Evolutionary conservation across 2,797 vertebrate genomes (phyloP), one percentile per base, ranked within the genome.

Genomic region (Pangasius sanitwongsei): DNA sequence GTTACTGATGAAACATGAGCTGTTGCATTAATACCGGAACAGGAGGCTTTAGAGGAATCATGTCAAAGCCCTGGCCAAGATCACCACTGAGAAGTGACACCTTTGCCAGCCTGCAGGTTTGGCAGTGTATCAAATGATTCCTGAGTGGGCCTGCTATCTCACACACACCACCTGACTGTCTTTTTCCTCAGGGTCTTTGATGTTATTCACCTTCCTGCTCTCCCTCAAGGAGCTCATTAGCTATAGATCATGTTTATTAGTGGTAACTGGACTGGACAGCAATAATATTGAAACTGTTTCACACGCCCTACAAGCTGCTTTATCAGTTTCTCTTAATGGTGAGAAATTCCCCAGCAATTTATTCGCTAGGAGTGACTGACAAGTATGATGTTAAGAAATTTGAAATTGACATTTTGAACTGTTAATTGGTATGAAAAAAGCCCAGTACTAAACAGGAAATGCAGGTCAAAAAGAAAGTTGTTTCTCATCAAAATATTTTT

Each of bases 81-180:
- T 75, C 59, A 48, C 70, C 86, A 77, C 82, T 90, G 83, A 86
- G 77, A 89, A 78, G 70, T 77, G 57, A 83, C 89, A 91, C 86
- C 63, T 91, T 90, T 90, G 89, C 89, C 88, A 90, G 69, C 31
- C 70, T 70, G 53, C 37, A 25, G 34, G n/a, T 86, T 86, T 91
- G 89, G 89, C 88, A 28, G 15, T 44, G 86, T 84, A 86, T 89
- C 91, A 89, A 80, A 89, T 84, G 72, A 85, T 89, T 44, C 65
- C 78, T 82, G 48, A 87, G 74, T 89, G 86, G 77, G 77, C 85
- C 37, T 65, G 78, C 80, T 88, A 74, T 69, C 69, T 87, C 86
- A 63, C 37, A 63, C 37, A 85, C 28, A 67, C 75, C 83, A 78
- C 80, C 84, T 53, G 77, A 86, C 88, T 82, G 86, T 65, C 67